Percentiles rank a stretch among this genome's conserved stretches.
These are phyloP conservation scores for Cercocebus atys DNA, from an alignment of 2,113 vertebrate genomes.

Conservation along the genomic window DNA sequence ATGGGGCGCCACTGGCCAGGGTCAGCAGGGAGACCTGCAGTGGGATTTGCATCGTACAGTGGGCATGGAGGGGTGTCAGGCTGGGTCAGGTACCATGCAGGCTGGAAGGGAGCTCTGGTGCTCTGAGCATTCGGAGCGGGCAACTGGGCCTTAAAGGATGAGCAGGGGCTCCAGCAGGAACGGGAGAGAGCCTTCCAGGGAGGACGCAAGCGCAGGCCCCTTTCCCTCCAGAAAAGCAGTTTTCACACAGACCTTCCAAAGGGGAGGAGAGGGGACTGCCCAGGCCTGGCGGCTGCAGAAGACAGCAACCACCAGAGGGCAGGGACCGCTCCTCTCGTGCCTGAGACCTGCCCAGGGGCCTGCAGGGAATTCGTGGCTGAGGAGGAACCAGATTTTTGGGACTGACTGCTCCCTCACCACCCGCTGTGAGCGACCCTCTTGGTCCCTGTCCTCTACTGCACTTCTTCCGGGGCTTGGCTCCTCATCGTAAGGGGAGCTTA, in stretches of 20 bases:
- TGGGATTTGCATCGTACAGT: background rate
- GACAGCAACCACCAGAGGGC: background rate
- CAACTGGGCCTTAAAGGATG: background rate
- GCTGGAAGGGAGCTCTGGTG: background rate
- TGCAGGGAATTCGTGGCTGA: background rate
- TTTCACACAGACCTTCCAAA: background rate
- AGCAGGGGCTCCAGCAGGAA: background rate
- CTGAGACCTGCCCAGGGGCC: background rate
- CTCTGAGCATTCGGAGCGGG: background rate
- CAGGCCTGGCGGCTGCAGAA: background rate
- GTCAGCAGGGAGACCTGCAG: background rate
- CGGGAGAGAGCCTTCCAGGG: background rate
- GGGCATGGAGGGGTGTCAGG: background rate
- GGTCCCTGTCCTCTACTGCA: rapidly evolving
- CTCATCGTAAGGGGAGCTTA: rapidly evolving
- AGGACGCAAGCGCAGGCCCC: background rate
- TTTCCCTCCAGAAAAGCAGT: background rate
- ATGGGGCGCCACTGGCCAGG: background rate
- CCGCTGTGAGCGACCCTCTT: rapidly evolving
- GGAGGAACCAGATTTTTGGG: background rate
- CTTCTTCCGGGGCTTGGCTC: background rate
- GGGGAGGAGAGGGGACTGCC: background rate
- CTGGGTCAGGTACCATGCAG: background rate
- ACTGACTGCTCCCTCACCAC: background rate
- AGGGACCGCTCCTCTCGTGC: background rate